Conservation (phyloP, 2,113 vertebrate species). For the Daubentonia madagascariensis region DNA sequence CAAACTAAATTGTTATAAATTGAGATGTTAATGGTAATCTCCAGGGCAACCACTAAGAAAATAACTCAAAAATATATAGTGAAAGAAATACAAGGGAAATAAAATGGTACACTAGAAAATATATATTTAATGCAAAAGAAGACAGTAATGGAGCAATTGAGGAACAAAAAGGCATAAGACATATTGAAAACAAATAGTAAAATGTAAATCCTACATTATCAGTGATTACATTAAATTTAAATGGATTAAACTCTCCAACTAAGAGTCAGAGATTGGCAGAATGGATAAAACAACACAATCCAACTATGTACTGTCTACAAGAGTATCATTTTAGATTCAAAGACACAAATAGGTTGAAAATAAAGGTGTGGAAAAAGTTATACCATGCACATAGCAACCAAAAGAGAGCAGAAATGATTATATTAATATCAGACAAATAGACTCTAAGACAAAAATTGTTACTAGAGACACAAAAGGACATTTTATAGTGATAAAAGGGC, state of each 20-base stretch:
- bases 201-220: not conserved
- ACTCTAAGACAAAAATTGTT: not conserved
- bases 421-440: not conserved
- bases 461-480: not conserved
- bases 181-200: not conserved
- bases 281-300: not conserved
- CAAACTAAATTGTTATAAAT: not conserved
- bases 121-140: not conserved
- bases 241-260: not conserved
- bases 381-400: not conserved
- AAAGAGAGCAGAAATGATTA: not conserved
- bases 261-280: not conserved
- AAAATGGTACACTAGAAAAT: not conserved
- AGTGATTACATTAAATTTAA: not conserved
- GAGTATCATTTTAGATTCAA: not conserved
- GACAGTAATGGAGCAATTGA: not conserved
- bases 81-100: not conserved
- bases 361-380: not conserved
- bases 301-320: not conserved
- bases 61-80: not conserved
- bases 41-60: not conserved
- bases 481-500: not conserved
- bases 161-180: not conserved
- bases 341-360: not conserved
- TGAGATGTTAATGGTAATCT: not conserved